phyloP scores from a whole-genome alignment of 2,797 vertebrate species.

The Gobionotothen gibberifrons region DNA sequence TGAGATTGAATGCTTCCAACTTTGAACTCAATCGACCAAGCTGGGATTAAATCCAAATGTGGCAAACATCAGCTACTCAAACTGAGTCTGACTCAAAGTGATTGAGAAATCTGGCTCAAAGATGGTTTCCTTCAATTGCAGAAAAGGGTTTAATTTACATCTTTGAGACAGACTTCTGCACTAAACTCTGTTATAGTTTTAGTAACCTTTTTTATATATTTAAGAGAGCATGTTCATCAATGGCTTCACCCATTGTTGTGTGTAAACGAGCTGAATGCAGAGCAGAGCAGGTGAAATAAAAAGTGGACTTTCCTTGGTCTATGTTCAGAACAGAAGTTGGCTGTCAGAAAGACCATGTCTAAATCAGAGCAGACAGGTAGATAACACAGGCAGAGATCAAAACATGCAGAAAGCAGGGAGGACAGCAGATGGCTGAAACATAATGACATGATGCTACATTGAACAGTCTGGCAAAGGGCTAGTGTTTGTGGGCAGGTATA shows the following conservation, averaged over 20 bases:
- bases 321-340: slow-evolving; percentile 15
- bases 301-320: background rate
- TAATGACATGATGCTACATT: background rate
- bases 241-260: background rate
- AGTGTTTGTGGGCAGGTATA: background rate
- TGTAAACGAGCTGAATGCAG: background rate
- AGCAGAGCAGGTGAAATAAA: background rate
- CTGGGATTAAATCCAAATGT: slow-evolving; percentile 27
- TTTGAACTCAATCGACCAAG: slow-evolving; percentile 30
- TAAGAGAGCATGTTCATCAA: background rate
- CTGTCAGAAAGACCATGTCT: background rate
- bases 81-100: slow-evolving; percentile 30
- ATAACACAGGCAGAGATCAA: background rate
- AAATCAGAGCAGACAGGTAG: slow-evolving; percentile 2
- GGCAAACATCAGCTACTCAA: slow-evolving; percentile 25
- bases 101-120: slow-evolving; percentile 22
- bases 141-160: background rate
- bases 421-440: slow-evolving; percentile 10
- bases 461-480: background rate
- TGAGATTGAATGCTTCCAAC: slow-evolving; percentile 36
- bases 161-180: slow-evolving; percentile 1
- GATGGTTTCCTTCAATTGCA: slow-evolving; percentile 3
- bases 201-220: slow-evolving; percentile 6
- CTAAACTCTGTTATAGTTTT: slow-evolving; percentile 7
- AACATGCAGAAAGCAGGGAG: background rate